Evolutionary conservation across 2,888 invertebrate species (phyloP), one percentile per base, ranked within the genome.

Genomic region (Barypeithes pellucidus): DNA sequence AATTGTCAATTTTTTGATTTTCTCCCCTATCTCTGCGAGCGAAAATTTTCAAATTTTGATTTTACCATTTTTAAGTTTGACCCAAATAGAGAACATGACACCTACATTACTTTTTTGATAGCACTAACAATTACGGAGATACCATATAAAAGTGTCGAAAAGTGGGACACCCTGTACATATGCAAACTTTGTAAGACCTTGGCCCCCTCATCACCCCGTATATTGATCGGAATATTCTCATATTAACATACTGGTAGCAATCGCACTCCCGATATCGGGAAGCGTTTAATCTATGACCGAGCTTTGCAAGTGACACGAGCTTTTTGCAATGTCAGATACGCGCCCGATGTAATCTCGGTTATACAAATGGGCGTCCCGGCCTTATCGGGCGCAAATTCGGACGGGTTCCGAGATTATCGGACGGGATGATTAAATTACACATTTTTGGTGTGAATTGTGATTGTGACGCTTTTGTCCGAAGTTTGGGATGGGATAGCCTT

Each of bases 321-420:
- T 67, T 68, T 68, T 68, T 41, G 61, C 67, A 14, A 50, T 61
- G 68, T 43, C 68, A 68, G 61, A 68, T 68, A 68, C 41, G 68
- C 50, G 52, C 45, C 61, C 52, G 68, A 68, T 60, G 20, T 68
- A 68, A 68, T 68, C 68, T 36, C 39, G 60, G 24, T 36, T 24
- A 45, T 67, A 68, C 52, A 68, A 68, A 68, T 61, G 68, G 68
- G 59, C 39, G 20, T 61, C 68, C 68, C 22, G 52, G 68, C 22
- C 61, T 68, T 68, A 68, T 54, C 54, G 14, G 54, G 16, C 22
- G 54, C 54, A 29, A 54, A 61, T 36, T 12, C 61, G 68, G 68
- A 61, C 61, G 61, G 61, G 68, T 61, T 68, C 61, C 50, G 14
- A 61, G 68, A 68, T 68, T 68, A 68, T 47, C 39, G 61, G 8